Evolutionary conservation across 2,888 invertebrate genomes (phyloP), one percentile per base, ranked within the genome.

Genomic region (Nebria brevicollis): DNA sequence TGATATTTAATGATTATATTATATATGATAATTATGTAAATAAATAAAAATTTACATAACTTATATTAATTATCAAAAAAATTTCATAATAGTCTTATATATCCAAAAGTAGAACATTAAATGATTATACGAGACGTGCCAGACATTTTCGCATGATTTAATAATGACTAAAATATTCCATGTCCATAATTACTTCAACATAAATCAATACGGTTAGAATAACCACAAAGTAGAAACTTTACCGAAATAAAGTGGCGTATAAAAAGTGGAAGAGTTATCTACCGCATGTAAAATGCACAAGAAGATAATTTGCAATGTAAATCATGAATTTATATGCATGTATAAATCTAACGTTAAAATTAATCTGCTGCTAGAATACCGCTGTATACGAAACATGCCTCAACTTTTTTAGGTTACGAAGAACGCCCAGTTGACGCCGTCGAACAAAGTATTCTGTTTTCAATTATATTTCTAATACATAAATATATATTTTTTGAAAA

Each of bases 291-390:
- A 79, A 79, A 79, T 79, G 79, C 79, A 79, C 74, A 79, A 79
- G 79, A 43, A 73, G 41, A 41, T 43, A 79, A 79, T 79, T 79
- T 79, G 79, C 79, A 79, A 79, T 79, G 73, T 79, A 79, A 75
- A 79, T 77, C n/a, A 64, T 15, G 72, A 72, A 77, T 77, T 77
- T 77, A 77, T 72, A 77, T 79, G 79, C 73, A 79, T 66, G 79
- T 79, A 79, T 79, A 79, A 79, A 79, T 79, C 74, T 74, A 75
- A 43, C 79, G 65, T 34, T 79, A 79, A 79, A 79, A 74, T 79
- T 65, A 79, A 79, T 79, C 73, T 54, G 43, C 25, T 43, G 54
- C 42, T 43, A 78, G 66, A 78, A 73, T 78, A 66, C 54, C 54
- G 54, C 7, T 54, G 54, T 54, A 54, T 54, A 54, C 54, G 54